Conservation (phyloP, 1,140 invertebrate genomes). For the Drosophila bipectinata region DNA sequence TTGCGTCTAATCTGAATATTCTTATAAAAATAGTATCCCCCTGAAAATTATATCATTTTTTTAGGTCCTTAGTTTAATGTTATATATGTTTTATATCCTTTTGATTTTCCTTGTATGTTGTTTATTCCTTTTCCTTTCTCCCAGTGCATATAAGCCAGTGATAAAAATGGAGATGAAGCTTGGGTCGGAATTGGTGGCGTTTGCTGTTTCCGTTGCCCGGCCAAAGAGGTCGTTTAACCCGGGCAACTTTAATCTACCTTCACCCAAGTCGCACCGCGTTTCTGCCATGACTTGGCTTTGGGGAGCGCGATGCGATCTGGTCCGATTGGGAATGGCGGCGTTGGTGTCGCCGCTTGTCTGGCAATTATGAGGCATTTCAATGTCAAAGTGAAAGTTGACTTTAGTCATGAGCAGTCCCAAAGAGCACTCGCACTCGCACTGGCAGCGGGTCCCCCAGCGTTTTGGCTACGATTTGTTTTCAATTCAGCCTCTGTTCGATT, state of each 20-base stretch:
- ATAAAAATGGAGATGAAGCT: conserved; percentile 21
- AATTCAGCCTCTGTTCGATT: conserved; percentile 11
- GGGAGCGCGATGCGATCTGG: conserved; percentile 17
- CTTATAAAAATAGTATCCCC: background rate
- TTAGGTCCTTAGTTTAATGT: background rate
- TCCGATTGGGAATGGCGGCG: conserved; percentile 14
- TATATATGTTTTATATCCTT: background rate
- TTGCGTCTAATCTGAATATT: background rate
- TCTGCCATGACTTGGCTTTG: conserved; percentile 12
- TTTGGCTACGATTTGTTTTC: conserved; percentile 45
- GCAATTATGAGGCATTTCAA: conserved; percentile 80
- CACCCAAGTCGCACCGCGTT: conserved; percentile 22
- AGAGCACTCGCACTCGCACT: conserved; percentile 13
- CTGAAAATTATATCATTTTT: background rate
- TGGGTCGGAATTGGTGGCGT: conserved; percentile 26
- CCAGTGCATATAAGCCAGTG: background rate
- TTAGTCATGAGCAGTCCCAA: conserved; percentile 53
- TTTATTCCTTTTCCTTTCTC: background rate
- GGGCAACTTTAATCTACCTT: conserved; percentile 59
- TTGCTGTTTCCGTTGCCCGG: conserved; percentile 63
- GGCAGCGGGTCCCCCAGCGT: conserved; percentile 23
- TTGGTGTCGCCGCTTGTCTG: conserved; percentile 41
- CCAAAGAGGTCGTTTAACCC: conserved; percentile 72
- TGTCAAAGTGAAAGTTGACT: conserved; percentile 84
- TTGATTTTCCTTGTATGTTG: too few relatives aligned